Conservation (phyloP, 2,113 vertebrate genomes). For the Callospermophilus lateralis region DNA sequence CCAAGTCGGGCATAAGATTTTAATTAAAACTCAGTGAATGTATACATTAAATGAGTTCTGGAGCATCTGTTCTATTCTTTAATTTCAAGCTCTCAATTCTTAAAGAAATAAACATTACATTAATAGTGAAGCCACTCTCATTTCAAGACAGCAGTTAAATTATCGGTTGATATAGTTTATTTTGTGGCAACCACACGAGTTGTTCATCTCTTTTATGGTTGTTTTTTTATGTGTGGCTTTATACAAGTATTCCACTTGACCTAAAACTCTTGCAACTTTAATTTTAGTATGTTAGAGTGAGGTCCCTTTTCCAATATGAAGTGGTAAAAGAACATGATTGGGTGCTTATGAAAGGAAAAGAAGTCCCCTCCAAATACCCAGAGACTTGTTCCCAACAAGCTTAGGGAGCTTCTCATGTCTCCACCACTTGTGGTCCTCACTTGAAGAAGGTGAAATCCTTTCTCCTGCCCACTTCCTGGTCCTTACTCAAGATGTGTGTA, state of each 20-base stretch:
- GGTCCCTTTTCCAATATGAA: not conserved
- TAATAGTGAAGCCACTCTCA: conserved; percentile 32
- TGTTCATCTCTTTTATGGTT: conserved; percentile 55
- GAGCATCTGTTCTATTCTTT: not conserved
- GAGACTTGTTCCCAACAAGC: not conserved
- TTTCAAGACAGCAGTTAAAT: conserved; percentile 51
- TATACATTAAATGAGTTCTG: not conserved
- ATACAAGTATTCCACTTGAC: conserved; percentile 9
- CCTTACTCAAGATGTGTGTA: not conserved
- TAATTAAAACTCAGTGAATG: conserved; percentile 60
- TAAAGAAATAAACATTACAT: conserved; percentile 49
- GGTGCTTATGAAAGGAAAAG: not conserved
- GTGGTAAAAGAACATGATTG: not conserved
- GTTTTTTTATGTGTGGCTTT: not conserved
- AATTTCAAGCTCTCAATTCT: conserved; percentile 49
- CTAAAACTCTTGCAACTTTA: conserved; percentile 33
- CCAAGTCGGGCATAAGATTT: conserved; percentile 25
- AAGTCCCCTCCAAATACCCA: not conserved
- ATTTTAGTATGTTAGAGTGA: not conserved
- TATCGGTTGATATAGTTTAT: not conserved
- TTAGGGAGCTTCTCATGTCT: not conserved
- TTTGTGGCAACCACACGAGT: not conserved
- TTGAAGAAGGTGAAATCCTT: not conserved
- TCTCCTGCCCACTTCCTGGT: not conserved
- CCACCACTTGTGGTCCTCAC: not conserved